phyloP scores from a whole-genome alignment of 2,113 vertebrate genomes.

The Paradoxurus hermaphroditus region DNA sequence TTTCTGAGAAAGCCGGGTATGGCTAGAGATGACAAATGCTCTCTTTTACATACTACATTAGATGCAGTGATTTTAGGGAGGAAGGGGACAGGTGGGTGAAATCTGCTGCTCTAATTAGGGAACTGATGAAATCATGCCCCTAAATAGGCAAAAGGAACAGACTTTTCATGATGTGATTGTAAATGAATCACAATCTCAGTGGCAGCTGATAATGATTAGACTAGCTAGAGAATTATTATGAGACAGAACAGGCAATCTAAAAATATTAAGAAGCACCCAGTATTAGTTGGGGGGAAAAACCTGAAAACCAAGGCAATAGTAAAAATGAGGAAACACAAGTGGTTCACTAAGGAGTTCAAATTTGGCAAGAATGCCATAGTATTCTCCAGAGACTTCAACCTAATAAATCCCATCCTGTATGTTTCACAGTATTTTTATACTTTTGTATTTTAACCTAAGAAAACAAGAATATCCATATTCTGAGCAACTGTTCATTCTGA shows the following conservation, averaged over 20 bases:
- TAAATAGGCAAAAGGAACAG: slow-evolving; percentile 23
- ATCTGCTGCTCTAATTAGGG: neutral
- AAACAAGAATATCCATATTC: neutral
- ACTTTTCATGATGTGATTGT: neutral
- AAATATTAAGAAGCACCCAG: neutral
- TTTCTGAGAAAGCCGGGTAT: neutral
- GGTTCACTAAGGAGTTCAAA: neutral
- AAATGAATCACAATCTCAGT: neutral
- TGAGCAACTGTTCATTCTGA: neutral
- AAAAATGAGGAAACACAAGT: neutral
- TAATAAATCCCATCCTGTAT: neutral
- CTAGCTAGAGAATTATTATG: neutral
- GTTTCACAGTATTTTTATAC: neutral
- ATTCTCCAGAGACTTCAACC: neutral
- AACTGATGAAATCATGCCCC: neutral
- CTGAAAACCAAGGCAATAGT: neutral
- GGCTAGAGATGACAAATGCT: neutral
- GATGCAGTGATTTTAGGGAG: neutral
- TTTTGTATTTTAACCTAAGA: neutral
- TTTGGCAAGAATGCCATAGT: neutral
- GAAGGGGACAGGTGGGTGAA: neutral
- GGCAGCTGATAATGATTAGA: neutral
- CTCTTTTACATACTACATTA: neutral
- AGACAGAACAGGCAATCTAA: neutral
- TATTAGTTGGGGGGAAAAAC: neutral